Base-by-base conservation (phyloP, 2,797 vertebrate species). In the Spheniscus humboldti region DNA sequence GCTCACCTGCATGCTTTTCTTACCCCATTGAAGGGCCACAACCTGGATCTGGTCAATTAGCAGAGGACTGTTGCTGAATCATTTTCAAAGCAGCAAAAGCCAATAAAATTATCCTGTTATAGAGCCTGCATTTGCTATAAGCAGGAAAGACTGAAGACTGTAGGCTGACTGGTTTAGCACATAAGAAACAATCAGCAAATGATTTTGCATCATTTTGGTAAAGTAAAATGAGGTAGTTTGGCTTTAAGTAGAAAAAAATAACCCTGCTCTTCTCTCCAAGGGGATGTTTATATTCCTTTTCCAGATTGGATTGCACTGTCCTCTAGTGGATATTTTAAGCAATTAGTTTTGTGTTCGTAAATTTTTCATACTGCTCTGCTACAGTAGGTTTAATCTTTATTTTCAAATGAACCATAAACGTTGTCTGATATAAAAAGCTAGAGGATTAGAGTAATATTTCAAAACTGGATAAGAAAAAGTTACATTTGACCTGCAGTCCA, bases 281-380 rank as follows among this genome's bases (percentile, higher is more conserved):
- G 85, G 52, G 53, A 94, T 88, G 96, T 92, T 96, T 84, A n/a
- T 77, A 71, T 97, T 89, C 45, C 68, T 86, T 92, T 95, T 86
- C 96, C 97, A 68, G 91, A 92, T 98, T 98, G 98, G 98, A 98
- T 98, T 98, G 97, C 98, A 98, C 98, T 99, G 99, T 98, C 99
- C 98, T 99, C 99, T 98, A 98, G 98, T 99, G 99, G 98, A 43
- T 43, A 55, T 86, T 88, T 66, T 56, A 47, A 67, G 96, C 75
- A 96, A 86, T 96, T 92, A 50, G 13, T 71, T 96, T 93, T 86
- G 18, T 87, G 60, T 87, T 67, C 71, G 59, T 88, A 55, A 75
- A 69, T 92, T 27, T 93, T 37, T 93, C 33, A 11, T 47, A 33
- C 10, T 71, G 59, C 60, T 77, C 45, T 25, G 52, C 60, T 83